A percentile compares a stretch with the other conserved stretches of the same genome.
phyloP scores from a whole-genome alignment of 2,113 vertebrate genomes.

The Nothocercus julius region DNA sequence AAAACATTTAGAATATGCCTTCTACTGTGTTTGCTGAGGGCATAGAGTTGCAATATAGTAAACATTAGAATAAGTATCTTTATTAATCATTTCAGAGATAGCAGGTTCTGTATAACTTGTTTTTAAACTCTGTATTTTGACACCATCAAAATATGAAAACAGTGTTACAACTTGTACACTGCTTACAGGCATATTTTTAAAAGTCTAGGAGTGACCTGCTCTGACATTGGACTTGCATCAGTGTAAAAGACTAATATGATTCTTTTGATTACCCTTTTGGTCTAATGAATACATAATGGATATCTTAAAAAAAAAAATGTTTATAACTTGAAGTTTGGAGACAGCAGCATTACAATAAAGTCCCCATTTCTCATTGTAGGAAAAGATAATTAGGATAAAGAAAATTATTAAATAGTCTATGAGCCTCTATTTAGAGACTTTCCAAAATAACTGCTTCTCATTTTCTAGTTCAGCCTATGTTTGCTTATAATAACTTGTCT shows the following conservation, averaged over 20 bases:
- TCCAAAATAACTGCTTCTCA: conserved; percentile 10
- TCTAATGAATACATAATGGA: too few species aligned
- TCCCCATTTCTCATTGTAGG: neutral
- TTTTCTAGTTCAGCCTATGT: conserved; percentile 13
- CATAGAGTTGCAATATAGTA: neutral
- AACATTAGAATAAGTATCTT: neutral
- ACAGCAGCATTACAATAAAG: neutral
- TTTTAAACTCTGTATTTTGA: neutral
- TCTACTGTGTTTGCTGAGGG: neutral
- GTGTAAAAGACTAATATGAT: neutral
- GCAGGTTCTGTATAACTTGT: neutral
- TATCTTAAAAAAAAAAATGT: neutral
- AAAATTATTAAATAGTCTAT: neutral
- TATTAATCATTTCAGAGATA: neutral
- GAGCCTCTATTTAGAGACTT: conserved; percentile 1
- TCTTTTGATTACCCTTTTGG: too few species aligned
- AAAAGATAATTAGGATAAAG: neutral
- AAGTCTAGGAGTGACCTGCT: neutral
- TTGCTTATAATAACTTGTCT: conserved; percentile 4
- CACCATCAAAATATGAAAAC: neutral
- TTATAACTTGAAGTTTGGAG: neutral
- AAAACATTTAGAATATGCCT: neutral
- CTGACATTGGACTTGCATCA: neutral
- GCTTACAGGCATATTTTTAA: neutral
- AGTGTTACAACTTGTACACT: neutral